Conservation (phyloP, 2,888 invertebrate species). For the Phortica okadai region DNA sequence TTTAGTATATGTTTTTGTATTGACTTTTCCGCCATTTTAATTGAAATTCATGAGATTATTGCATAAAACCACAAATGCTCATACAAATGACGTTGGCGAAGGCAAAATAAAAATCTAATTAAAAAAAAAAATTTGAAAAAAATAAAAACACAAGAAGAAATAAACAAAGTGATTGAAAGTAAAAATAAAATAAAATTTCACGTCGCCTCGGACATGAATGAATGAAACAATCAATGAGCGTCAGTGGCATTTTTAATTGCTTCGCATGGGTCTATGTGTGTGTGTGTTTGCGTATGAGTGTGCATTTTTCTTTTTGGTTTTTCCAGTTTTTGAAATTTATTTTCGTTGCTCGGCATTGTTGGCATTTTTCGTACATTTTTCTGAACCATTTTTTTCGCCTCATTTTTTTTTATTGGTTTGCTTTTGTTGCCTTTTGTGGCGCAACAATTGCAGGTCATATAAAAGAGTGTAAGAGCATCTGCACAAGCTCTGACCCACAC, state of each 20-base stretch:
- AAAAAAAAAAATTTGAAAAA: constrained; percentile 19
- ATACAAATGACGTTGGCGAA: constrained; percentile 15
- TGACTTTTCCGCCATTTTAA: constrained; percentile 48
- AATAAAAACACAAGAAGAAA: background rate
- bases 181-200: constrained; percentile 13
- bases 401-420: constrained; percentile 5
- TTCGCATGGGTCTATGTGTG: constrained; percentile 45
- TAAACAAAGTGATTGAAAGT: background rate
- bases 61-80: constrained; percentile 41
- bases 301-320: background rate
- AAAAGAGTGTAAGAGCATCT: background rate
- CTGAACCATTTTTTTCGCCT: background rate
- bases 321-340: constrained; percentile 9
- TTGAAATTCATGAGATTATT: constrained; percentile 57
- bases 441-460: constrained; percentile 8
- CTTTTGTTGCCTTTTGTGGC: constrained; percentile 20
- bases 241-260: constrained; percentile 63
- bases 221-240: constrained; percentile 57
- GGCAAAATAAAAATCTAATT: background rate
- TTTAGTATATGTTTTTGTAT: background rate
- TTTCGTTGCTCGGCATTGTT: constrained; percentile 7
- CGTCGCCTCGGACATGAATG: constrained; percentile 12
- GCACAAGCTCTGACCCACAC: background rate
- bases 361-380: constrained; percentile 8
- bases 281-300: background rate